A percentile compares a stretch with the other conserved stretches of the same genome.
phyloP scores from a whole-genome alignment of 35 echinoderm and acorn worm species.

The Hemicentrotus pulcherrimus region DNA sequence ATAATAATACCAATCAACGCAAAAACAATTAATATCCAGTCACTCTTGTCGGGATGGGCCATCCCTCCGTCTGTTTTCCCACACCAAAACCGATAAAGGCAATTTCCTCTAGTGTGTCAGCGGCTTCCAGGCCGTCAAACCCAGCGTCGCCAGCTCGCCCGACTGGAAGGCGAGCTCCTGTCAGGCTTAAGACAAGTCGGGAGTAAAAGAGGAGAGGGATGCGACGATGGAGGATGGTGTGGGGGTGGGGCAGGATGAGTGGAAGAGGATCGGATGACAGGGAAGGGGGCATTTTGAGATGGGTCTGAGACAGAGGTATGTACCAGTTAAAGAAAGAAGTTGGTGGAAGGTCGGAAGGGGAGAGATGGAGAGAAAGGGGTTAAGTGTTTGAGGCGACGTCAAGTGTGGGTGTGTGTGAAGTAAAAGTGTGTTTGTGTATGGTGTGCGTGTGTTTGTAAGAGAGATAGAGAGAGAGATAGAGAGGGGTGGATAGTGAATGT shows the following conservation, averaged over 20 bases:
- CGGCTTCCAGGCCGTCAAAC: constrained; percentile 43
- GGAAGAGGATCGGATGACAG: neutral
- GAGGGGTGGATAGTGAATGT: neutral
- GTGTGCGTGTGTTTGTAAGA: neutral
- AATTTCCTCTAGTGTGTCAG: constrained; percentile 52
- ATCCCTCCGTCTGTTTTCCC: constrained; percentile 6
- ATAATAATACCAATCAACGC: constrained; percentile 43
- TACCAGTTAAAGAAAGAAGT: neutral
- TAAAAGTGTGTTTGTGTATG: neutral
- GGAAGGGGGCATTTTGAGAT: neutral
- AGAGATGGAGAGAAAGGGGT: neutral
- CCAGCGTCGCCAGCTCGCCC: neutral
- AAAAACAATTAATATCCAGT: constrained; percentile 52
- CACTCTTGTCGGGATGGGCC: neutral
- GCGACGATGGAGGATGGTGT: neutral
- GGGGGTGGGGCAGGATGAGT: neutral
- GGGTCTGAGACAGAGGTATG: neutral
- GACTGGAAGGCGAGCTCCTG: constrained; percentile 28
- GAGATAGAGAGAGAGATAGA: neutral
- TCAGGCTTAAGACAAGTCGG: neutral
- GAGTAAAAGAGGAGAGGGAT: neutral
- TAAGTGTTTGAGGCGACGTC: neutral
- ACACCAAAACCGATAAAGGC: constrained; percentile 45
- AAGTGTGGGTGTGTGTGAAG: neutral
- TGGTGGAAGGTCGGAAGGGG: neutral